These are phyloP conservation scores for Enteromius trimaculatus DNA, from an alignment of 2,797 vertebrate species.

Conservation along the genomic window DNA sequence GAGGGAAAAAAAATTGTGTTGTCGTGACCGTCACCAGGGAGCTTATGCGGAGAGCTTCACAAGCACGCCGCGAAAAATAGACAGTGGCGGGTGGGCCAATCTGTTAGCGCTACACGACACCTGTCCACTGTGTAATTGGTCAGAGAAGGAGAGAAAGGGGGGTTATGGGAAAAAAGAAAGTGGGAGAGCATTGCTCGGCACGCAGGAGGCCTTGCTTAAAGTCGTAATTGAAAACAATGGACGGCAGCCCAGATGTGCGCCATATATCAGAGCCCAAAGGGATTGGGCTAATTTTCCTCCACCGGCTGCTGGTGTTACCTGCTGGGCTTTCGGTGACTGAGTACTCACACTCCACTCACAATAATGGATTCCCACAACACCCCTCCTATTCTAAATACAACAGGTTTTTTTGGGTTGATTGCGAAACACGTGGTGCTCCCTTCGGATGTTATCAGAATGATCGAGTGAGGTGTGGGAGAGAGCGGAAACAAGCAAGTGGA, in stretches of 20 bases:
- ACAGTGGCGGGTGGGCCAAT: constrained; percentile 47
- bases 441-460: constrained; percentile 61
- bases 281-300: constrained; percentile 41
- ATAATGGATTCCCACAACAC: constrained; percentile 45
- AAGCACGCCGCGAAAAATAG: constrained; percentile 50
- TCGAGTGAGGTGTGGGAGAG: constrained; percentile 47
- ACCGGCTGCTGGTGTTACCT: constrained; percentile 40
- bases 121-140: constrained; percentile 62
- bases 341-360: constrained; percentile 42
- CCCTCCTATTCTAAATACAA: constrained; percentile 36
- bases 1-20: not conserved
- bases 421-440: constrained; percentile 57
- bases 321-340: constrained; percentile 32
- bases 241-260: constrained; percentile 56
- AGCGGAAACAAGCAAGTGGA: constrained; percentile 25
- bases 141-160: constrained; percentile 29
- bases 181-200: constrained; percentile 28
- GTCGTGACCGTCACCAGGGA: constrained; percentile 29
- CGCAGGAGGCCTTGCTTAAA: constrained; percentile 48
- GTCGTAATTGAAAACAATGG: constrained; percentile 61
- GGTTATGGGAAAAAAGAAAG: constrained; percentile 8
- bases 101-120: constrained; percentile 52
- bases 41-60: constrained; percentile 34
- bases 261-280: constrained; percentile 60
- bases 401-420: constrained; percentile 40